These are phyloP conservation scores for Noctua janthina DNA, from an alignment of 2,888 invertebrate genomes.

Conservation along the genomic window DNA sequence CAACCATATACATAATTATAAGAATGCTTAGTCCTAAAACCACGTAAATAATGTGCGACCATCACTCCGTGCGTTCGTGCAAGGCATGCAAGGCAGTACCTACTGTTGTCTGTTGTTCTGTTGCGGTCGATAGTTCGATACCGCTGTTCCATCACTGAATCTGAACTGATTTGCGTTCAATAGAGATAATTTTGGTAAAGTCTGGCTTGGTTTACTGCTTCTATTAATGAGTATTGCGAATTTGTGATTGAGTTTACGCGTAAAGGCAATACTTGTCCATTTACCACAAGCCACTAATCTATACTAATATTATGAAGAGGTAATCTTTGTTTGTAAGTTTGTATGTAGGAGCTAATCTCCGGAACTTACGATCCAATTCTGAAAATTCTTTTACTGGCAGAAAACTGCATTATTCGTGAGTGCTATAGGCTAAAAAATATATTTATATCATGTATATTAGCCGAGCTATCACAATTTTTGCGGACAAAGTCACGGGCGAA, in stretches of 20 bases:
- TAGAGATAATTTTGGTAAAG: constrained; percentile 44
- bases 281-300: not conserved
- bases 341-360: no score
- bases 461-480: no score
- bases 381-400: no score
- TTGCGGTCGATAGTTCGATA: constrained; percentile 67
- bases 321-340: no score
- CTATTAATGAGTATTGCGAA: not conserved
- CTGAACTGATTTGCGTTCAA: constrained; percentile 49
- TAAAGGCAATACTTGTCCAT: not conserved
- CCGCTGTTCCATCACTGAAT: constrained; percentile 33
- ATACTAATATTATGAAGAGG: no score
- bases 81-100: not conserved
- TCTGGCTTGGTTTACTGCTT: constrained; percentile 23
- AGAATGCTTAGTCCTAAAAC: not conserved
- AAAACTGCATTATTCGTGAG: no score
- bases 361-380: no score
- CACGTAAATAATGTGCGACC: not conserved
- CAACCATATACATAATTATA: not conserved
- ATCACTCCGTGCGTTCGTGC: not conserved
- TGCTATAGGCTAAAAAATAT: no score
- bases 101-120: constrained; percentile 47
- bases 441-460: no score
- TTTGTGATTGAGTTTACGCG: not conserved
- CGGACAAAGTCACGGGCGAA: no score